These are phyloP conservation scores for Hypselothyrea guttata DNA, from an alignment of 2,888 invertebrate species.

Conservation along the genomic window DNA sequence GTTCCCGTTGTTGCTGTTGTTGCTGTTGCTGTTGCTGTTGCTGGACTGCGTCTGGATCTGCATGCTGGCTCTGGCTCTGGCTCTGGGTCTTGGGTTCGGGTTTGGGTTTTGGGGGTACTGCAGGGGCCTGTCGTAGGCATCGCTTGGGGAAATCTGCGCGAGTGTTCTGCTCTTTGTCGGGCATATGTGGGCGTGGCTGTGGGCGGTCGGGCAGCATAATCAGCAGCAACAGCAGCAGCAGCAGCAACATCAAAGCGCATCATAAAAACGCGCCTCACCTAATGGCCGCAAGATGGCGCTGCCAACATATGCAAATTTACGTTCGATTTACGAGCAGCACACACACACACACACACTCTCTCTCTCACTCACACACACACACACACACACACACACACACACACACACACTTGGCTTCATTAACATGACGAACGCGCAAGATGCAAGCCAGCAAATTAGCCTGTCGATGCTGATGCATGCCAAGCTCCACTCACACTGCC, in stretches of 20 bases:
- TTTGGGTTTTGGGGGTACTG: constrained; percentile 1
- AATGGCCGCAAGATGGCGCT: constrained; percentile 71
- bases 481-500: constrained; percentile 1
- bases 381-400: constrained; percentile 14
- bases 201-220: constrained; percentile 28
- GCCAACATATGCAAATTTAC: constrained; percentile 65
- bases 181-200: constrained; percentile 45
- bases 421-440: constrained; percentile 71
- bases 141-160: constrained; percentile 74
- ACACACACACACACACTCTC: constrained; percentile 25
- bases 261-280: constrained; percentile 52
- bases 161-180: constrained; percentile 51
- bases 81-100: constrained; percentile 24
- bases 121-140: constrained; percentile 48
- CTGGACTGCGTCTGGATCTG: constrained; percentile 15
- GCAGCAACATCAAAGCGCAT: constrained; percentile 44
- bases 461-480: constrained; percentile 61
- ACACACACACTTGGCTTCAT: constrained; percentile 50
- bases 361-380: constrained; percentile 4
- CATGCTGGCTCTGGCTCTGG: constrained; percentile 14
- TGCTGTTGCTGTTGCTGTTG: constrained; percentile 10
- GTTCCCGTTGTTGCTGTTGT: constrained; percentile 24
- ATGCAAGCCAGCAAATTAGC: constrained; percentile 73
- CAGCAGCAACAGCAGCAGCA: constrained; percentile 33
- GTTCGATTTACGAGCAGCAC: constrained; percentile 64